Conservation (phyloP, 1,140 invertebrate species). For the Drosophila nigrodunni region DNA sequence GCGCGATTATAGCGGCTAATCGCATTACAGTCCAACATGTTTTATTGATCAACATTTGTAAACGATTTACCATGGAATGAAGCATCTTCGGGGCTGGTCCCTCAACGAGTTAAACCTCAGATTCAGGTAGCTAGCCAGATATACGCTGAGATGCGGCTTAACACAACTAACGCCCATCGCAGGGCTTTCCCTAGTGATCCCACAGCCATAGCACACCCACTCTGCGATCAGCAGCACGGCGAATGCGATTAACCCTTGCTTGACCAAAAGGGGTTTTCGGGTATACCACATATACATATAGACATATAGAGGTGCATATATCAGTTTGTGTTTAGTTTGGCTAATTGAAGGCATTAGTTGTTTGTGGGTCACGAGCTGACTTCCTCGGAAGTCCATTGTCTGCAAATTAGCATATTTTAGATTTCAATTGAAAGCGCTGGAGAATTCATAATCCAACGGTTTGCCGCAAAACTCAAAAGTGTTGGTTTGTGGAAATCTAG, state of each 20-base stretch:
- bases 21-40: slow-evolving; percentile 57
- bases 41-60: slow-evolving; percentile 82
- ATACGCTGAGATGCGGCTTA: slow-evolving; percentile 59
- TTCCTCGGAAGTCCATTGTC: slow-evolving; percentile 66
- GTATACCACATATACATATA: background rate
- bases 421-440: slow-evolving; percentile 61
- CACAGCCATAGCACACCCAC: background rate
- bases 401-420: slow-evolving; percentile 69
- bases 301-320: too few species aligned
- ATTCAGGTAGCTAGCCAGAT: slow-evolving; percentile 55
- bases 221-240: slow-evolving; percentile 64
- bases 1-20: slow-evolving; percentile 78
- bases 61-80: slow-evolving; percentile 66
- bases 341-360: slow-evolving; percentile 81
- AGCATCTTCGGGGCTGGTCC: slow-evolving; percentile 3
- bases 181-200: slow-evolving; percentile 54
- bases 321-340: slow-evolving; percentile 51
- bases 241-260: slow-evolving; percentile 71
- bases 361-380: slow-evolving; percentile 71
- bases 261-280: background rate
- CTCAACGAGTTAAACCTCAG: slow-evolving; percentile 27
- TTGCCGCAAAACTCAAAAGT: slow-evolving; percentile 42
- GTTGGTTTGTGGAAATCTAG: slow-evolving; percentile 48
- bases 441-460: slow-evolving; percentile 56
- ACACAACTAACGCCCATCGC: slow-evolving; percentile 66